Evolutionary conservation across 2,113 vertebrate genomes (phyloP).

Genomic region (Galeopterus variegatus): DNA sequence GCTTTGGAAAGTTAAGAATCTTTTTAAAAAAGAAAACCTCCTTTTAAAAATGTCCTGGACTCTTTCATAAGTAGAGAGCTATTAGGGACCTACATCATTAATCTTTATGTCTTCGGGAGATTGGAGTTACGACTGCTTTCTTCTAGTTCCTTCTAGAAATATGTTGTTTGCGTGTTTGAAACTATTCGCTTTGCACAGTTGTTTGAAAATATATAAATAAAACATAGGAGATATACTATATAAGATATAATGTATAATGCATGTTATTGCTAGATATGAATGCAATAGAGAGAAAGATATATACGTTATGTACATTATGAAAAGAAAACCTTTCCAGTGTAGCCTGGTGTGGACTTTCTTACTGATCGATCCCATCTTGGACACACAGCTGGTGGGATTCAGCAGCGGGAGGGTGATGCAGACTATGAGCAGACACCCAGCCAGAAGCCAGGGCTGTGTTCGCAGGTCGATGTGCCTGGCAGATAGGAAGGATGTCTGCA

Average conservation of each 20-base stretch:
- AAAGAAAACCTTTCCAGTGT: no score
- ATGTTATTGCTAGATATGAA: not conserved
- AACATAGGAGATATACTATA: not conserved
- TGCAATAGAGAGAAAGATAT: no score
- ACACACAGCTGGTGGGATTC: not conserved
- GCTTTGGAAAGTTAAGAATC: not conserved
- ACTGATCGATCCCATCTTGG: no score
- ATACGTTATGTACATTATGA: no score
- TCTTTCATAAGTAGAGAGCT: not conserved
- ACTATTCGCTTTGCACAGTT: not conserved
- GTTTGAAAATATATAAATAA: no score
- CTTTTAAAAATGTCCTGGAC: not conserved
- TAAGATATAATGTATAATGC: not conserved
- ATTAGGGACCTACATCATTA: not conserved
- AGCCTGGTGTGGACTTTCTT: not conserved
- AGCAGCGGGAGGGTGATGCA: no score
- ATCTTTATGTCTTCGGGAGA: not conserved
- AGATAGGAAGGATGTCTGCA: accelerated
- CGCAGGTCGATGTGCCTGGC: no score
- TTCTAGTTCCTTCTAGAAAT: not conserved
- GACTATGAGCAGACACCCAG: accelerated
- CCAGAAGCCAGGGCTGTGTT: accelerated
- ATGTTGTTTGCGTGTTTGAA: not conserved
- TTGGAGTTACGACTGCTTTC: not conserved
- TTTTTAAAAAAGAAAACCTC: not conserved